Evolutionary conservation across 2,888 invertebrate genomes (phyloP).

Genomic region (Oconnorella tubifera): DNA sequence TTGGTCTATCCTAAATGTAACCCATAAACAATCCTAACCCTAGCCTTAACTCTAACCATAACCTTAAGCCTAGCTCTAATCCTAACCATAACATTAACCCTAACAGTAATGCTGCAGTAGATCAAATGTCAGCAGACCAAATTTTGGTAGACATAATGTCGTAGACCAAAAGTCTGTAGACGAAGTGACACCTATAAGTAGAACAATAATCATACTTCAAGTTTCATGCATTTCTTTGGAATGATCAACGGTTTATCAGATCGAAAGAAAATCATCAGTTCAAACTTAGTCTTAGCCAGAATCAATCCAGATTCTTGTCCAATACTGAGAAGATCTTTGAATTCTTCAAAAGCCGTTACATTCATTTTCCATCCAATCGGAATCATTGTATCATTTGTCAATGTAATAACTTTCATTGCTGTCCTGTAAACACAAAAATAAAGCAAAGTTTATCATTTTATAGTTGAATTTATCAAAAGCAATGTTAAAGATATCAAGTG

Average conservation of each 20-base stretch:
- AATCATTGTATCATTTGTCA: slow-evolving; percentile 54
- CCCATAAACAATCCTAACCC: too few species aligned
- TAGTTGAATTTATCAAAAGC: too few species aligned
- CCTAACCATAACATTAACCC: too few species aligned
- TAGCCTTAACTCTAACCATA: too few species aligned
- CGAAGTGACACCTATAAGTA: slow-evolving; percentile 3
- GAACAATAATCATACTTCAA: slow-evolving; percentile 49
- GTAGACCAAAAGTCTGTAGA: too few species aligned
- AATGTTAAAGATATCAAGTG: too few species aligned
- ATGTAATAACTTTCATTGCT: slow-evolving; percentile 54
- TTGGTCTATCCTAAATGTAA: too few species aligned
- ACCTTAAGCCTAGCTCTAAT: too few species aligned
- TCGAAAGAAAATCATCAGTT: slow-evolving; percentile 53
- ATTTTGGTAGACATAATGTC: too few species aligned
- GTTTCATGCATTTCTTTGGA: slow-evolving; percentile 50
- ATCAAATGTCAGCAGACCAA: too few species aligned
- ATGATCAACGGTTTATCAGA: slow-evolving; percentile 54
- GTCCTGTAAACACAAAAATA: slow-evolving; percentile 44
- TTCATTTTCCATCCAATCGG: slow-evolving; percentile 52
- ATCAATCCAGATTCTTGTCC: neutral
- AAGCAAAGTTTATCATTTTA: neutral
- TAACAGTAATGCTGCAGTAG: too few species aligned
- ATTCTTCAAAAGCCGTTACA: neutral
- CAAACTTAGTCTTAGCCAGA: slow-evolving; percentile 42
- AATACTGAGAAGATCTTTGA: neutral